These are phyloP conservation scores for Aplodontia rufa DNA, from an alignment of 2,113 vertebrate species.

Conservation along the genomic window DNA sequence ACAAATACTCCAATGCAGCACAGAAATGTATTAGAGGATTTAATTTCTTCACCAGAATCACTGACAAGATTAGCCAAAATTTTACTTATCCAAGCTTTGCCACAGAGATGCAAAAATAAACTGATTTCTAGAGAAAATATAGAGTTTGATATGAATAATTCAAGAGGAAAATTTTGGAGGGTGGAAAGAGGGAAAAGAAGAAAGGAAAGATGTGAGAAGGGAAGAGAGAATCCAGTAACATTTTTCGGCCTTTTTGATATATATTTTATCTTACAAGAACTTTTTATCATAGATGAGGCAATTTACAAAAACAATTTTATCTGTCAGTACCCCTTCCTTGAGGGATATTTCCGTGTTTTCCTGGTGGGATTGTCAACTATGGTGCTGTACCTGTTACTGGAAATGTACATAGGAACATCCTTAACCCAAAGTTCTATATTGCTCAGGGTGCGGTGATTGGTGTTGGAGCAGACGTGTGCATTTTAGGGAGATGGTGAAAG, in stretches of 20 bases:
- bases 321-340: background rate
- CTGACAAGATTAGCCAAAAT: background rate
- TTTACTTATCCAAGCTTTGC: background rate
- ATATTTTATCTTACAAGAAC: background rate
- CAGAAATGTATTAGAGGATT: background rate
- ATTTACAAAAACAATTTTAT: background rate
- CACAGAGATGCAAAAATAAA: background rate
- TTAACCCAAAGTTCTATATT: background rate
- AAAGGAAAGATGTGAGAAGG: background rate
- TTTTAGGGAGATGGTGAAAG: background rate
- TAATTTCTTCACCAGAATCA: background rate
- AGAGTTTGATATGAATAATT: background rate
- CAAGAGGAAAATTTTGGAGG: background rate
- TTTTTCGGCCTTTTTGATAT: background rate
- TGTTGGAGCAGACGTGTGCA: background rate
- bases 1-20: background rate
- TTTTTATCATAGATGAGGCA: background rate
- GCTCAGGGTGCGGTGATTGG: background rate
- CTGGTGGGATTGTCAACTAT: background rate
- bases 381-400: background rate
- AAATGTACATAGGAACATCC: background rate
- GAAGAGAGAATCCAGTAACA: background rate
- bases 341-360: background rate
- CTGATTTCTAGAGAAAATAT: background rate
- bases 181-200: background rate